Evolutionary conservation across 2,797 vertebrate genomes (phyloP).

Genomic region (Loris lydekkerianus): DNA sequence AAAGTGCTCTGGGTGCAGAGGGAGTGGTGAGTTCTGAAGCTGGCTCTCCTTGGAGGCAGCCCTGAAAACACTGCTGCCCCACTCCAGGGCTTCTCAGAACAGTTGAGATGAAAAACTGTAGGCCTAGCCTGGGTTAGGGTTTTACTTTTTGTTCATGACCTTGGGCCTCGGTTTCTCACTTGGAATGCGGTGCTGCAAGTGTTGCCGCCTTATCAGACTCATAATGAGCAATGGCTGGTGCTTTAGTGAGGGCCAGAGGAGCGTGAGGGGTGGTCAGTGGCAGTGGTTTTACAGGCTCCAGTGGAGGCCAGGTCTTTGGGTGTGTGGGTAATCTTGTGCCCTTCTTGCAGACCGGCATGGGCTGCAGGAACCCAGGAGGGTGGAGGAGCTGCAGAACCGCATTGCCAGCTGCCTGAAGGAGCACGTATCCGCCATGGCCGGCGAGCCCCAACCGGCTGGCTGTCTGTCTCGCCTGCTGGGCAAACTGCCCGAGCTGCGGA

Average conservation of each 20-base stretch:
- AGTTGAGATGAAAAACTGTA: background rate
- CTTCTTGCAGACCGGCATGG: slow-evolving; percentile 93
- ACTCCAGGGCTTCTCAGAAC: background rate
- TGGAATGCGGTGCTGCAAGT: background rate
- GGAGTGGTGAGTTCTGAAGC: background rate
- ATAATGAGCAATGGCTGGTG: background rate
- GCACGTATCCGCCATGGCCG: slow-evolving; percentile 90
- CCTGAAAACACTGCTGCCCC: background rate
- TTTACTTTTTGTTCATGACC: background rate
- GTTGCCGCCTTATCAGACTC: background rate
- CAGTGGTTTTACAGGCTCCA: background rate
- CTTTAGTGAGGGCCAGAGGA: background rate
- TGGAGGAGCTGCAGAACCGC: slow-evolving; percentile 97
- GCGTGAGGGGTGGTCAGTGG: fast-evolving
- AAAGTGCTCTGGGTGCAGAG: background rate
- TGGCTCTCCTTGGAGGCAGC: background rate
- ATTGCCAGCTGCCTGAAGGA: slow-evolving; percentile 96
- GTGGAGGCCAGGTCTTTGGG: background rate
- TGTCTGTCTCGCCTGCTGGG: slow-evolving; percentile 96
- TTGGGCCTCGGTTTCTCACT: background rate
- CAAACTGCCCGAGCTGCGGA: slow-evolving; percentile 96
- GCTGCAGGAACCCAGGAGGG: slow-evolving; percentile 95
- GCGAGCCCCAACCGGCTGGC: slow-evolving; percentile 90
- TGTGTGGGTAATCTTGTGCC: background rate
- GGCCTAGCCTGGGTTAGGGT: background rate